A percentile compares a stretch with the other conserved stretches of the same genome.
These are phyloP conservation scores for Vandiemenella viatica DNA, from an alignment of 2,888 invertebrate genomes.

Conservation along the genomic window DNA sequence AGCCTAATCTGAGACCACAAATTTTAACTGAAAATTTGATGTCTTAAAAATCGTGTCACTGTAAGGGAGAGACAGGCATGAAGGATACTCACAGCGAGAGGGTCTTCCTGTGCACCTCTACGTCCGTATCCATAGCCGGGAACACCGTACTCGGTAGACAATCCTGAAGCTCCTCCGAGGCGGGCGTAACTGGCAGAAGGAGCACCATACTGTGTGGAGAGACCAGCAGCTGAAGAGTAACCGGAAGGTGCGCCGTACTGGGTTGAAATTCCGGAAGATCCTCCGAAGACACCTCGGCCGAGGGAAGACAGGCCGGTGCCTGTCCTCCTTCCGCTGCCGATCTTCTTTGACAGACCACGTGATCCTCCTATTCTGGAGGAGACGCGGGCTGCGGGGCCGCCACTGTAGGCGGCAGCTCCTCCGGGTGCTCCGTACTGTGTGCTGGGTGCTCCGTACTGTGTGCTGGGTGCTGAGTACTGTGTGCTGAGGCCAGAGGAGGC, in stretches of 20 bases:
- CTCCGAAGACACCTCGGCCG: too few relatives aligned
- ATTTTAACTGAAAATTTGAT: too few relatives aligned
- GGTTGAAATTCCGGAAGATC: neutral
- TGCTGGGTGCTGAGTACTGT: slow-evolving; percentile 9
- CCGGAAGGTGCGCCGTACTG: neutral
- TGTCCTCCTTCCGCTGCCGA: too few relatives aligned
- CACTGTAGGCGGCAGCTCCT: too few relatives aligned
- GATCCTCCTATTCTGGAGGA: neutral
- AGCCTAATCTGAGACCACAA: too few relatives aligned
- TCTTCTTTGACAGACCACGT: too few relatives aligned
- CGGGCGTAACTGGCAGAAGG: too few relatives aligned
- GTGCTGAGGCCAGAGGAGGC: neutral
- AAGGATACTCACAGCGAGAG: slow-evolving; percentile 2
- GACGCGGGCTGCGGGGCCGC: neutral
- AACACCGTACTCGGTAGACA: slow-evolving; percentile 18
- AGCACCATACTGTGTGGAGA: slow-evolving; percentile 6
- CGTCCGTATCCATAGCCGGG: slow-evolving; percentile 1
- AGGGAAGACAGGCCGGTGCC: too few relatives aligned
- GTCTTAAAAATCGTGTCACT: too few relatives aligned
- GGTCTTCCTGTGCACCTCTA: neutral
- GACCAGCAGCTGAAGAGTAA: neutral
- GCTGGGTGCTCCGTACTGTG: slow-evolving; percentile 7
- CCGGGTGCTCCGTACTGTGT: neutral
- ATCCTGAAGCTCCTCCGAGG: too few relatives aligned
- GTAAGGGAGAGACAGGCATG: too few relatives aligned